Conservation (phyloP, 2,797 vertebrate genomes). For the Schizopygopsis malacanthus region DNA sequence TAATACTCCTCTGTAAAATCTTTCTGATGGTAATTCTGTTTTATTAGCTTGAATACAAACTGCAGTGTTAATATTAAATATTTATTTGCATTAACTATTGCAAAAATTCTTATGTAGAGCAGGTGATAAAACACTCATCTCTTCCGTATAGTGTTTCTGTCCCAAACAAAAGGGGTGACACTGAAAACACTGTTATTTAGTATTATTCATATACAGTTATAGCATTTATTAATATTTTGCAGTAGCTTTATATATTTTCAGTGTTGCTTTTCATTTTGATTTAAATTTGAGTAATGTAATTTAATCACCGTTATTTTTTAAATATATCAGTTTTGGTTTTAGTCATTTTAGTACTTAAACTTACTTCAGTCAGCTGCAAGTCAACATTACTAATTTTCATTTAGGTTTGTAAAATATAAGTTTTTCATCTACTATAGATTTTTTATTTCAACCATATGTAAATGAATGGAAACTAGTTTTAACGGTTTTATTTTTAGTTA, state of each 20-base stretch:
- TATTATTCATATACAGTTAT: background rate
- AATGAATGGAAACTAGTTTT: background rate
- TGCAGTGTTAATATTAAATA: background rate
- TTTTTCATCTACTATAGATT: background rate
- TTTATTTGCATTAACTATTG: background rate
- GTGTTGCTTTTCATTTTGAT: background rate
- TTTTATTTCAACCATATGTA: background rate
- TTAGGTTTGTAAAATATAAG: too few species aligned
- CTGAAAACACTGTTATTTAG: background rate
- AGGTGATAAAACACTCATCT: background rate
- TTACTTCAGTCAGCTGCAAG: too few species aligned
- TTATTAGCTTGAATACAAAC: conserved; percentile 1
- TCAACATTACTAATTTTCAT: too few species aligned
- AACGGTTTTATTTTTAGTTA: background rate
- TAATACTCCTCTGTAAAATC: conserved; percentile 3
- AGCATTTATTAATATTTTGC: background rate
- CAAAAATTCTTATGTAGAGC: background rate
- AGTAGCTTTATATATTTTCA: background rate
- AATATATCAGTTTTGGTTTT: background rate
- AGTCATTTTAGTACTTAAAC: background rate
- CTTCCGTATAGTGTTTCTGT: background rate
- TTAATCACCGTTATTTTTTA: background rate
- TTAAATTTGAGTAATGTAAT: background rate
- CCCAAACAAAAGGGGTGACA: background rate
- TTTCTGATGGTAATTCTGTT: background rate